A percentile compares a stretch with the other conserved stretches of the same genome.
Evolutionary conservation across 2,113 vertebrate genomes (phyloP).

Genomic region (Orthonyx spaldingii): DNA sequence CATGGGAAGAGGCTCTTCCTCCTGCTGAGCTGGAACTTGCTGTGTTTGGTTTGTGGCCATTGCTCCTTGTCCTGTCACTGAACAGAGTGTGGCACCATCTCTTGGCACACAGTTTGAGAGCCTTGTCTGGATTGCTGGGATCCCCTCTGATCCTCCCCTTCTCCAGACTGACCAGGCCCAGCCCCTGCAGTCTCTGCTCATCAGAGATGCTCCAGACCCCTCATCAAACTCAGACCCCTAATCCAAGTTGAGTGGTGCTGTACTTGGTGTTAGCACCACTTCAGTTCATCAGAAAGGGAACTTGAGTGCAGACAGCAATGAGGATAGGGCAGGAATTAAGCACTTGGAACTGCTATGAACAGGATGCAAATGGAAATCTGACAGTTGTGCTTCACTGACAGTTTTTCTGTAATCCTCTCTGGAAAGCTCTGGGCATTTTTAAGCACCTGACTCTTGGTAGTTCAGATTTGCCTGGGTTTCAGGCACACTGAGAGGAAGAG

Average conservation of each 20-base stretch:
- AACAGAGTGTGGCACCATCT: background rate
- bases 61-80: background rate
- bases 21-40: rapidly evolving
- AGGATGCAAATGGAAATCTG: background rate
- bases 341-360: background rate
- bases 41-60: background rate
- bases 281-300: background rate
- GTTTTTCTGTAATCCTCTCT: background rate
- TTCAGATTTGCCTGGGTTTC: background rate
- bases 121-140: background rate
- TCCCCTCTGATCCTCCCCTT: background rate
- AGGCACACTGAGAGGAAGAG: background rate
- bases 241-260: background rate
- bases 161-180: background rate
- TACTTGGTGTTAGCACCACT: background rate
- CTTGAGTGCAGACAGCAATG: background rate
- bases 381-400: background rate
- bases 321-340: background rate
- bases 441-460: background rate
- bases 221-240: background rate
- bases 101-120: background rate
- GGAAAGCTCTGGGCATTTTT: background rate
- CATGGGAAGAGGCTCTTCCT: background rate
- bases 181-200: background rate
- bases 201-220: background rate